These are phyloP conservation scores for Drosophila neocordata DNA, from an alignment of 1,140 invertebrate genomes.

Conservation along the genomic window DNA sequence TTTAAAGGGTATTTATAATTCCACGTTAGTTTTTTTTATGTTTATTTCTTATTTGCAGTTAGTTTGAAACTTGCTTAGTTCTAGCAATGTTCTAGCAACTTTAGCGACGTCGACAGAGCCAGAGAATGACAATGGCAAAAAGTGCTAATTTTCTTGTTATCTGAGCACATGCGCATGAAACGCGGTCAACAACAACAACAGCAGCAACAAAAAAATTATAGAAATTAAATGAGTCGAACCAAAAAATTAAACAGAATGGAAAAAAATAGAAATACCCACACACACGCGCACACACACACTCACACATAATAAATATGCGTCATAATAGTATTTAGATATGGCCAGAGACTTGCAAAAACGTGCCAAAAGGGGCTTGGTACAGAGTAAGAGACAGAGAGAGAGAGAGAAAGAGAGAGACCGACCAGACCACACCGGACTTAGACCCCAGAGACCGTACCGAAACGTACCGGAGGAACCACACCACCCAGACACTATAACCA, in stretches of 20 bases:
- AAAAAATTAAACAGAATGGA: constrained; percentile 16
- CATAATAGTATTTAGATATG: constrained; percentile 58
- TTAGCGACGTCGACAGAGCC: not conserved
- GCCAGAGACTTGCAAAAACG: constrained; percentile 31
- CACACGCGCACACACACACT: constrained; percentile 28
- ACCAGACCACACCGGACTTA: not conserved
- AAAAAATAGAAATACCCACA: constrained; percentile 16
- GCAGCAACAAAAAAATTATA: constrained; percentile 21
- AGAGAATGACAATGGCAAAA: constrained; percentile 28
- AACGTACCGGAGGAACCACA: too few species aligned
- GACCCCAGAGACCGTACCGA: not conserved
- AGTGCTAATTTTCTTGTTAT: constrained; percentile 71
- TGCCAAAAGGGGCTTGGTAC: constrained; percentile 22
- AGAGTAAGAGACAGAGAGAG: not conserved
- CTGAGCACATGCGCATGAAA: constrained; percentile 49
- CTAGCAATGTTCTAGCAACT: constrained; percentile 12
- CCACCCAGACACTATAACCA: too few species aligned
- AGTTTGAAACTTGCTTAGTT: constrained; percentile 27
- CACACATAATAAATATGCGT: constrained; percentile 43
- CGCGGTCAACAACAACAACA: constrained; percentile 31
- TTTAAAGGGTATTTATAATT: constrained; percentile 2
- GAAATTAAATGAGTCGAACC: constrained; percentile 7
- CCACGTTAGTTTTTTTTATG: not conserved
- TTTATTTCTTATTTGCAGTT: constrained; percentile 20
- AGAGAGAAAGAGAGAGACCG: not conserved